Evolutionary conservation across 1,140 invertebrate species (phyloP).

Genomic region (Myzus persicae): DNA sequence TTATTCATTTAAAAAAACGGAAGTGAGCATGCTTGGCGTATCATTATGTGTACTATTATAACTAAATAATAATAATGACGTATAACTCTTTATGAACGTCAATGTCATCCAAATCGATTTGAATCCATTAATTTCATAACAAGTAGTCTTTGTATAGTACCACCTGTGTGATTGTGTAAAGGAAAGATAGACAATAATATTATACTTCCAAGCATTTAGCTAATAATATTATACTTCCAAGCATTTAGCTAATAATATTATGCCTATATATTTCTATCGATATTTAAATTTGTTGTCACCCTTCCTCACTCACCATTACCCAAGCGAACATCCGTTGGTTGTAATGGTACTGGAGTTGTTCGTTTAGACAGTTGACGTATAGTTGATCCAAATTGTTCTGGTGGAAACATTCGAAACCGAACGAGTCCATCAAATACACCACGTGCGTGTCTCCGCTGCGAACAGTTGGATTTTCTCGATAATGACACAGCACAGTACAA

Average conservation of each 20-base stretch:
- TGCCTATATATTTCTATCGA: too few species aligned
- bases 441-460: constrained; percentile 81
- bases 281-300: too few species aligned
- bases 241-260: not conserved
- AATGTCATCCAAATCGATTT: not conserved
- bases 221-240: too few species aligned
- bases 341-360: constrained; percentile 88
- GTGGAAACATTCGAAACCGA: constrained; percentile 89
- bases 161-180: too few species aligned
- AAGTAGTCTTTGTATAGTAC: too few species aligned
- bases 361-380: constrained; percentile 86
- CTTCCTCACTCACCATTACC: constrained; percentile 76
- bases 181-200: too few species aligned
- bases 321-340: constrained; percentile 87
- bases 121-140: too few species aligned
- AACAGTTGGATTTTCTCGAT: constrained; percentile 61
- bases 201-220: too few species aligned
- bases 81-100: not conserved
- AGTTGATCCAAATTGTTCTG: constrained; percentile 87
- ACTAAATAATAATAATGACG: not conserved
- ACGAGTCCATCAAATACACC: constrained; percentile 84
- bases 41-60: too few species aligned
- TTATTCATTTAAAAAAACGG: too few species aligned
- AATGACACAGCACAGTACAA: not conserved
- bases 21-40: too few species aligned